These are phyloP conservation scores for Pipistrellus nathusii DNA, from an alignment of 2,797 vertebrate species.

Conservation along the genomic window DNA sequence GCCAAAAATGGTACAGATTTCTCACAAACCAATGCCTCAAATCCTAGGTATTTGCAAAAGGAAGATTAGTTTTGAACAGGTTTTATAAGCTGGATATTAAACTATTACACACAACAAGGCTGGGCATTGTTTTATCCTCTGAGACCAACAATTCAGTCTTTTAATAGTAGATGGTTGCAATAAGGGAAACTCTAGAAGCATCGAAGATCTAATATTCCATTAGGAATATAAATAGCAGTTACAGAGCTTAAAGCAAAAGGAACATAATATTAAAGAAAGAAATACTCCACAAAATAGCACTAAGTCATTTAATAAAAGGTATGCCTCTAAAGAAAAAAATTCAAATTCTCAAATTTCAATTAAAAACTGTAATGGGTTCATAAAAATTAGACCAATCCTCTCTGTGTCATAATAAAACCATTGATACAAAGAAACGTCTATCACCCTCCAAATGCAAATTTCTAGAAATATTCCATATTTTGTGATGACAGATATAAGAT, in stretches of 20 bases:
- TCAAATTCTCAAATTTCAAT: constrained; percentile 9
- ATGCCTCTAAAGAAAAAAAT: constrained; percentile 11
- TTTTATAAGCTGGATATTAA: constrained; percentile 66
- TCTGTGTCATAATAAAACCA: background rate
- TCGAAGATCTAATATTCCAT: constrained; percentile 43
- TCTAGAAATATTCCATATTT: background rate
- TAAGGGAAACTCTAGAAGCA: constrained; percentile 58
- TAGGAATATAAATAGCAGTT: constrained; percentile 63
- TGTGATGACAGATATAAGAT: background rate
- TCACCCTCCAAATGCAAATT: constrained; percentile 16
- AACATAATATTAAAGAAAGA: constrained; percentile 45
- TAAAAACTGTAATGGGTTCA: constrained; percentile 41
- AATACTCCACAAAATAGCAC: constrained; percentile 45
- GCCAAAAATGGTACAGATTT: constrained; percentile 37
- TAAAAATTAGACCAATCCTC: constrained; percentile 38
- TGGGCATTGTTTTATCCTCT: constrained; percentile 32
- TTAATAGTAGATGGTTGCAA: constrained; percentile 40
- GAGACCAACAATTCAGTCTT: constrained; percentile 56
- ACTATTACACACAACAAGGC: constrained; percentile 3
- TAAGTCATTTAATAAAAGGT: constrained; percentile 41
- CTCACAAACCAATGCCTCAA: constrained; percentile 54
- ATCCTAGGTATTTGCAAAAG: constrained; percentile 57
- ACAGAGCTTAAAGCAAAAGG: constrained; percentile 53
- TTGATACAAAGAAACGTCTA: background rate
- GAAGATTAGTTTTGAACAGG: constrained; percentile 54